Base-by-base conservation (phyloP, 2,113 vertebrate species). In the Fukomys damarensis region DNA sequence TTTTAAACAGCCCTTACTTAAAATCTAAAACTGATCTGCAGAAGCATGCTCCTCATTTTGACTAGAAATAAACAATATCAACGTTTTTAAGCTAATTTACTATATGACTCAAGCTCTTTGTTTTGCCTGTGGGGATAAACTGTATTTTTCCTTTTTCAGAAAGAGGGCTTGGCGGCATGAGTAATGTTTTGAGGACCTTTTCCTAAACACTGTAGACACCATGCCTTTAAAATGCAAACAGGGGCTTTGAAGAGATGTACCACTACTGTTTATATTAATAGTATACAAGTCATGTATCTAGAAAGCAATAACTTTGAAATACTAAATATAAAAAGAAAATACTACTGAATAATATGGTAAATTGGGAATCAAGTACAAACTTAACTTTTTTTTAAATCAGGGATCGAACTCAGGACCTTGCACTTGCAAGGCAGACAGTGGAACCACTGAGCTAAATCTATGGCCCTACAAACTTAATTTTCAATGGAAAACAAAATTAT, bases 11-110 rank as follows among this genome's bases (percentile, higher is more conserved):
- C 19, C 26, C 38, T 70, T 89, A 93, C 52, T 92, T 86, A 90
- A 86, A 92, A 72, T 83, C 81, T 83, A 70, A 93, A 87, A 84
- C 66, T 66, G 94, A 65, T 79, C 79, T 94, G 17, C 5, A 70
- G 56, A 28, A 90, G 79, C 79, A 7, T 92, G 26, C 43, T 77
- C 43, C 28, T 77, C 13, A 49, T 28, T 77, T 77, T 77, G 68
- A 72, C 68, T 41, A 14, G 26, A 32, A 76, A 46, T 43, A 74
- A 26, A 74, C 12, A 7, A 30, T 49, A 30, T 28, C 30, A 46
- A 43, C 17, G 74, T 77, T 77, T 32, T 28, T 5, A 49, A 49
- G 14, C 26, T 76, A 76, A 76, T 13, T 49, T 49, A 76, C 26
- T 14, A 24, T 13, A 49, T 30, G 49, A 46, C 43, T 77, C 3